These are phyloP conservation scores for Camelus dromedarius DNA, from an alignment of 2,113 vertebrate genomes.

Conservation along the genomic window DNA sequence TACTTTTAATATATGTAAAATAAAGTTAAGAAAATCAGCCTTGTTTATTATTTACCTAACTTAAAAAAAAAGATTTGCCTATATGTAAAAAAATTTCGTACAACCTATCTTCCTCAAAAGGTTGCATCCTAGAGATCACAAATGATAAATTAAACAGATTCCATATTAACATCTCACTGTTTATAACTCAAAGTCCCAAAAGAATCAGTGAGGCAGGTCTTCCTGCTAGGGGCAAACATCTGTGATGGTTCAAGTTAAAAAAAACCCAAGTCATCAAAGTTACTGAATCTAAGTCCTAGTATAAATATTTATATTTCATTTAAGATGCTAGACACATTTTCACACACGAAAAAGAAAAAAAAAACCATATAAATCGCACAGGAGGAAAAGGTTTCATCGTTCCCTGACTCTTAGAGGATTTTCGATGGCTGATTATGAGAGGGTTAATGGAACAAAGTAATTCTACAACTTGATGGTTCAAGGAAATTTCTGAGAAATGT, in stretches of 20 bases:
- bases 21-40: constrained; percentile 13
- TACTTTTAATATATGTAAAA: not conserved
- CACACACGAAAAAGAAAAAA: not conserved
- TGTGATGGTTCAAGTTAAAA: not conserved
- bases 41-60: constrained; percentile 17
- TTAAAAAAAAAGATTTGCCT: constrained; percentile 14
- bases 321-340: not conserved
- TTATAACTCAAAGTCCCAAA: constrained; percentile 34
- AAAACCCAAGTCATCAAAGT: not conserved
- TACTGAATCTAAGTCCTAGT: not conserved
- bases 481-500: not conserved
- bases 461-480: constrained; percentile 33
- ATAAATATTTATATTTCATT: not conserved
- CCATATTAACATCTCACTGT: not conserved
- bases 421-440: not conserved
- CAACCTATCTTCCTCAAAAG: not conserved
- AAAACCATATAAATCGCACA: not conserved
- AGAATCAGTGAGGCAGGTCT: not conserved
- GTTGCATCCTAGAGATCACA: not conserved
- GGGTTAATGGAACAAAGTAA: not conserved
- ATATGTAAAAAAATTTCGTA: constrained; percentile 13
- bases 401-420: not conserved
- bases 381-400: not conserved
- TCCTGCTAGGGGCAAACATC: not conserved
- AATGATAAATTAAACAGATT: constrained; percentile 22